Base-by-base conservation (phyloP, 1,140 invertebrate genomes). In the Homalodisca vitripennis region DNA sequence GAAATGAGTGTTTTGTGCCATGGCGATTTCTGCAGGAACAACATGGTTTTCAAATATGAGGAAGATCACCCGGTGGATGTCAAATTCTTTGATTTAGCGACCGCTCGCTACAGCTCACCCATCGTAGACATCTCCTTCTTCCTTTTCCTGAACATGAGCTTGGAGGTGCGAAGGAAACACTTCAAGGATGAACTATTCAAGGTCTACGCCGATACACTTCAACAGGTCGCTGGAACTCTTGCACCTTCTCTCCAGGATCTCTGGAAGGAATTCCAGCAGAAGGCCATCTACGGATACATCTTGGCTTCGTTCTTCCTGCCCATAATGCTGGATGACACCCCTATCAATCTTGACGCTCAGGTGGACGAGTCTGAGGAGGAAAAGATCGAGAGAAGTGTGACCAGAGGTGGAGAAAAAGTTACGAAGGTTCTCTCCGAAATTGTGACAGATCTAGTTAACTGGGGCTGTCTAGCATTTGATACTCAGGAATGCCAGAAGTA, bases 1-100 rank as follows among this genome's bases (percentile, higher is more conserved):
- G 80, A 81, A 62, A 79, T 80, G 1, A 78, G 78, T 13, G 80
- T 83, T 10, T 46, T 84, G 17, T 81, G 78, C 29, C 84, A 86
- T 72, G 84, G 84, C n/a, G 84, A 85, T 72, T 83, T 80, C 71
- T 84, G 82, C 80, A 80, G 79, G 53, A 85, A 85, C 69, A 86
- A 86, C 68, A 78, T 86, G 22, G 71, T 85, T 48, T 86, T 82
- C 73, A 79, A 78, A 69, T 78, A 80, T 29, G 71, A 79, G 1
- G 17, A 63, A 2, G 73, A 67, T 0, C 47, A 71, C 14, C 64
- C 77, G 0, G 29, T 75, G 0, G 73, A 73, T n/a, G 72, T 78
- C 0, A 78, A 77, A 62, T 62, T 83, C 1, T 71, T 83, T 22
- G 82, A 84, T 68, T 80, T 82, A 22, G 80, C 78, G 2, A 53